Base-by-base conservation (phyloP, 1,140 invertebrate genomes). In the Plectrocnemia conspersa region DNA sequence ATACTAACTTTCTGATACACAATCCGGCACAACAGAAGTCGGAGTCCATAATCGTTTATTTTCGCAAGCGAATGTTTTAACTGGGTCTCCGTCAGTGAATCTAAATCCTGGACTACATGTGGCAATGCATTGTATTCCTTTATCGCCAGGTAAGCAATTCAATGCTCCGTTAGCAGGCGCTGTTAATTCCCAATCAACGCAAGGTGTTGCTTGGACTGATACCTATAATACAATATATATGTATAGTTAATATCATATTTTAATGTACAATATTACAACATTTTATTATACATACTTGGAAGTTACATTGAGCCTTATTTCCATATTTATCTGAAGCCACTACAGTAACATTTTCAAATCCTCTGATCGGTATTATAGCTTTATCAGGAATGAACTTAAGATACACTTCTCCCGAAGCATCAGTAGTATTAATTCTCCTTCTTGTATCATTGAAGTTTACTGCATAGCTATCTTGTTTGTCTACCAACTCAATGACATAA, bases 401-500 rank as follows among this genome's bases (percentile, higher is more conserved):
- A 41, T 79, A 84, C 1, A 97, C 91, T 61, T 93, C 87, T 7
- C 91, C 91, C 18, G 91, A 94, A 16, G 88, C 85, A 71, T 96
- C 94, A 0, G 88, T 86, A 0, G 89, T 84, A 66, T 92, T 93
- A 16, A 97, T 86, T 63, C 88, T 75, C 59, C 83, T 79, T 24
- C 89, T 76, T 0, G 92, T 93, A 63, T 95, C 91, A 66, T 96
- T 97, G 68, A 97, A 97, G 62, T 94, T 91, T 0, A 97, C 89
- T 2, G 83, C 78, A 61, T 94, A 94, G 64, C 85, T 90, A 1
- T 93, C 89, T 75, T 94, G 91, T 64, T 85, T 82, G 55, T 96
- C 91, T 0, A 90, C 84, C 41, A 96, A 71, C 70, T 95, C 92
- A 54, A 97, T 90, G 0, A 95, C 91, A 66, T 96, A 97, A 63